Evolutionary conservation across 1,140 invertebrate species (phyloP).

Genomic region (Drosophila kanapiae): DNA sequence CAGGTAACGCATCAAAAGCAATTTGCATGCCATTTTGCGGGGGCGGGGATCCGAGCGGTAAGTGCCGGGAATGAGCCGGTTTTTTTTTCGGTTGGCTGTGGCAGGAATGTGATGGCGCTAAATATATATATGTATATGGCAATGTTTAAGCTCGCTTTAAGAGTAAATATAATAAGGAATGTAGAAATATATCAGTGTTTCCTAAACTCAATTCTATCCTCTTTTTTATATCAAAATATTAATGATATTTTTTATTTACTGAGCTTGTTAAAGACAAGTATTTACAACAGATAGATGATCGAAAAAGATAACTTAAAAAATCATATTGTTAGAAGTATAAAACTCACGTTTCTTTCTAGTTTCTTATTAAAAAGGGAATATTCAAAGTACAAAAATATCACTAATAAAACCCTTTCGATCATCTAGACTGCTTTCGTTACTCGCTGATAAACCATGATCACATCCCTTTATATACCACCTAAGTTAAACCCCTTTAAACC

Average conservation of each 20-base stretch:
- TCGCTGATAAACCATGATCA: not conserved
- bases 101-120: conserved; percentile 73
- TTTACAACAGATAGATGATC: not conserved
- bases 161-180: conserved; percentile 20
- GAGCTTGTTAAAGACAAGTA: not conserved
- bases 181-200: not conserved
- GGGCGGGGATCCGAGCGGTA: not conserved
- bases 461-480: not conserved
- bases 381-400: too few relatives aligned
- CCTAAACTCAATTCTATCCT: not conserved
- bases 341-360: too few relatives aligned
- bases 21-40: conserved; percentile 79
- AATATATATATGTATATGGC: conserved; percentile 33
- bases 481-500: not conserved
- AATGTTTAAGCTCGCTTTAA: conserved; percentile 52
- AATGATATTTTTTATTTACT: not conserved
- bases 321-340: not conserved
- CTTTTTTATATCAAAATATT: too few relatives aligned
- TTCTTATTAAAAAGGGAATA: not conserved
- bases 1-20: conserved; percentile 80
- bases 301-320: not conserved
- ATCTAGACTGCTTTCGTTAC: not conserved
- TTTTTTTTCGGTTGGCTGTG: conserved; percentile 36
- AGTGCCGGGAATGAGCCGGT: conserved; percentile 56
- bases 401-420: not conserved